These are phyloP conservation scores for Lepisosteus osseus DNA, from an alignment of 2,113 vertebrate genomes.

Conservation along the genomic window DNA sequence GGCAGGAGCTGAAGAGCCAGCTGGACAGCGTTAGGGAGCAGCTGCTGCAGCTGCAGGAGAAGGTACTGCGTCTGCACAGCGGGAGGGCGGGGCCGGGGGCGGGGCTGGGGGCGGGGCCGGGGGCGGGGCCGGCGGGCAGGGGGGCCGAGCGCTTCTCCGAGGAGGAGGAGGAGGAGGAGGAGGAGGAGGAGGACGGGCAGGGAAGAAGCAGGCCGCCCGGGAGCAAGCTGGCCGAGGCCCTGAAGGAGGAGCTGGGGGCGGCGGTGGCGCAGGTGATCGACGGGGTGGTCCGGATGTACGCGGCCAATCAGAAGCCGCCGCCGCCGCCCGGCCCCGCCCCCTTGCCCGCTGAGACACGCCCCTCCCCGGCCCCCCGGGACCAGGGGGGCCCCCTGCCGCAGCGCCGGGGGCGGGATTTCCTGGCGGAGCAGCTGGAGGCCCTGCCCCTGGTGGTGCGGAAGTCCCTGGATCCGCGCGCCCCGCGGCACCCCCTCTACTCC, in stretches of 20 bases:
- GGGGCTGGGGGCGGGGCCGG: neutral
- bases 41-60: constrained; percentile 66
- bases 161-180: constrained; percentile 40
- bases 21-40: constrained; percentile 66
- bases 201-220: constrained; percentile 32
- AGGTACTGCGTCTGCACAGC: constrained; percentile 64
- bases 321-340: constrained; percentile 6
- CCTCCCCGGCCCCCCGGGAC: constrained; percentile 37
- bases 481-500: constrained; percentile 27
- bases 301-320: constrained; percentile 36
- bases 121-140: neutral
- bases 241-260: constrained; percentile 66
- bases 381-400: constrained; percentile 6
- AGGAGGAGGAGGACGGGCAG: constrained; percentile 27
- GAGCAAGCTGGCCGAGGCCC: constrained; percentile 64
- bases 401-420: constrained; percentile 23
- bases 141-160: neutral
- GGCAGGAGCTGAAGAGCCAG: constrained; percentile 47
- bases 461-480: constrained; percentile 49
- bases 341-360: constrained; percentile 37
- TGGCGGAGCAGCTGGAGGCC: constrained; percentile 31
- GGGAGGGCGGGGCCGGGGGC: constrained; percentile 46
- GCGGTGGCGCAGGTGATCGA: constrained; percentile 70
- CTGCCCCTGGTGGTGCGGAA: constrained; percentile 47
- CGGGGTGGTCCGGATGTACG: constrained; percentile 64